Conservation (phyloP, 2,113 vertebrate genomes). For the Takifugu flavidus region DNA sequence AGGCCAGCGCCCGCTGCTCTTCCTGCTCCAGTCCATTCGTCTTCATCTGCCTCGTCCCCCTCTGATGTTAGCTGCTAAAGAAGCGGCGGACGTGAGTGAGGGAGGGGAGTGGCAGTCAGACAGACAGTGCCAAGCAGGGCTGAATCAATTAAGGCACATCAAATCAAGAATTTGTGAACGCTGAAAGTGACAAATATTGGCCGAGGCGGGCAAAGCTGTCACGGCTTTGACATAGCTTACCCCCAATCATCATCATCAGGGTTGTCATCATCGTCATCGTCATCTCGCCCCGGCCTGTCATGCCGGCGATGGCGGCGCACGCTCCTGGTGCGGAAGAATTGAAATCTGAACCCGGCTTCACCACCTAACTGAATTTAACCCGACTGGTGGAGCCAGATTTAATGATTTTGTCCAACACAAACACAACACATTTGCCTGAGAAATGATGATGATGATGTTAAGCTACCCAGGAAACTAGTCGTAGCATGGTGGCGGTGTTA, state of each 20-base stretch:
- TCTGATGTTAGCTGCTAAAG: conserved; percentile 25
- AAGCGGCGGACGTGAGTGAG: background rate
- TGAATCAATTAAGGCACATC: conserved; percentile 96
- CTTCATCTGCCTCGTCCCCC: conserved; percentile 20
- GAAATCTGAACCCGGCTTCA: background rate
- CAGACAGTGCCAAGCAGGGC: conserved; percentile 81
- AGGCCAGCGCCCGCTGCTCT: conserved; percentile 59
- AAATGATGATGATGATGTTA: too few species aligned
- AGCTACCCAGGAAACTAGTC: too few species aligned
- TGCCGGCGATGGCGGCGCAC: conserved; percentile 4
- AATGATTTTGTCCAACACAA: background rate
- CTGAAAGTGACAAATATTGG: conserved; percentile 89
- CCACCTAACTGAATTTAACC: background rate
- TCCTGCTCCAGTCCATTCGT: conserved; percentile 38
- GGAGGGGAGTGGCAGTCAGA: conserved; percentile 58
- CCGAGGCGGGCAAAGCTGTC: conserved; percentile 71
- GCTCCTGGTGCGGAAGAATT: background rate
- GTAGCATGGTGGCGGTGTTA: too few species aligned
- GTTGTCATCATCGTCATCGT: conserved; percentile 19
- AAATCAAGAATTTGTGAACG: conserved; percentile 92
- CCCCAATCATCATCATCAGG: conserved; percentile 33
- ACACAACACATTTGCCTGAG: too few species aligned
- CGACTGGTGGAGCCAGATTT: background rate
- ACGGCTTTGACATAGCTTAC: conserved; percentile 41
- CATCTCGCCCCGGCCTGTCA: background rate